phyloP scores from a whole-genome alignment of 2,888 invertebrate genomes.

The Oxytorus armatus region DNA sequence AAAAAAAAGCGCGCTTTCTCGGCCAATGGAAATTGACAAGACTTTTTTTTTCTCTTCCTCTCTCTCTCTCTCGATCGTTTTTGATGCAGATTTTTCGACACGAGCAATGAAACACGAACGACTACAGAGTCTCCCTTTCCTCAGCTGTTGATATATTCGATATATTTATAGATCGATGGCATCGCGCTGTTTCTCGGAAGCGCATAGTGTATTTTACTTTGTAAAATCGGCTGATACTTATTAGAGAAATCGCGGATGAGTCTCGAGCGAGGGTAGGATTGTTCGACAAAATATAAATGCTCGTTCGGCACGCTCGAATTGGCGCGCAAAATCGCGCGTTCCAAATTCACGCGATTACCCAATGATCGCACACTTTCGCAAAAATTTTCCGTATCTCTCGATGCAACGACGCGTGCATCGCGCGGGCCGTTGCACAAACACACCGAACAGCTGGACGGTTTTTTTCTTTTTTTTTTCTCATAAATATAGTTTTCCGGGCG shows the following conservation, averaged over 20 bases:
- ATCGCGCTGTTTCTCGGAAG: slow-evolving; percentile 17
- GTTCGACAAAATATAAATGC: not conserved
- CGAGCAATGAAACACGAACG: slow-evolving; percentile 33
- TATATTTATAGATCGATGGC: too few relatives aligned
- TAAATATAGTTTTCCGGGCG: too few relatives aligned
- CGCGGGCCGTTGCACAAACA: too few relatives aligned
- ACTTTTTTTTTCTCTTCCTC: slow-evolving; percentile 35
- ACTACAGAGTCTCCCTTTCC: not conserved
- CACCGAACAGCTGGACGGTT: too few relatives aligned
- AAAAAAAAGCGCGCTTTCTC: slow-evolving; percentile 41
- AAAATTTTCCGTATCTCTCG: not conserved
- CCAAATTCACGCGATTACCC: slow-evolving; percentile 18
- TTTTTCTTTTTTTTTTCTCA: too few relatives aligned
- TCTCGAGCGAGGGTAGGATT: not conserved
- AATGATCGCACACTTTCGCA: not conserved
- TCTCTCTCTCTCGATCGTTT: slow-evolving; percentile 8
- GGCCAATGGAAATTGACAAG: slow-evolving; percentile 47
- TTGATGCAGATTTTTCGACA: slow-evolving; percentile 16
- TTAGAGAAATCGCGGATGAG: not conserved
- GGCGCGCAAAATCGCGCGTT: slow-evolving; percentile 18
- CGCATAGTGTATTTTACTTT: not conserved
- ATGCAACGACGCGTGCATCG: too few relatives aligned
- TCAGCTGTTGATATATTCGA: too few relatives aligned
- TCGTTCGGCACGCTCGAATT: slow-evolving; percentile 46
- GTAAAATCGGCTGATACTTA: not conserved